These are phyloP conservation scores for Drosophila incognita DNA, from an alignment of 2,888 invertebrate genomes.

Conservation along the genomic window DNA sequence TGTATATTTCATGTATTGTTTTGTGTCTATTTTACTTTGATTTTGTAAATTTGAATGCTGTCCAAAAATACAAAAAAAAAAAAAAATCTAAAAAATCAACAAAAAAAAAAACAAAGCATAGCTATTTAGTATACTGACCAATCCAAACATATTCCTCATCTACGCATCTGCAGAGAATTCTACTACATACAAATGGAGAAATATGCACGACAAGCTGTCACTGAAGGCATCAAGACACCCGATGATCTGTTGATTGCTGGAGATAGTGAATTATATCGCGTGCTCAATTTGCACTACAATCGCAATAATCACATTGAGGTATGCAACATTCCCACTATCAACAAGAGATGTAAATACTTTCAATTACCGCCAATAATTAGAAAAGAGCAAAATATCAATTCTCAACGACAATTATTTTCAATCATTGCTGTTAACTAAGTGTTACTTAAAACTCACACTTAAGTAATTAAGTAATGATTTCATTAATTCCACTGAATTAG, in stretches of 20 bases:
- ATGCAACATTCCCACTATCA: constrained; percentile 60
- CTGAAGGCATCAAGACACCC: constrained; percentile 96
- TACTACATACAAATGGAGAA: constrained; percentile 99
- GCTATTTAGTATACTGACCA: constrained; percentile 69
- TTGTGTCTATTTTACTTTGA: constrained; percentile 39
- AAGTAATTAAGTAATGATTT: not conserved
- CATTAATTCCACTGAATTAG: constrained; percentile 4
- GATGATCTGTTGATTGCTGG: constrained; percentile 97
- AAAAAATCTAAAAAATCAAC: constrained; percentile 1
- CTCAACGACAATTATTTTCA: constrained; percentile 14
- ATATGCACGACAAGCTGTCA: constrained; percentile 98
- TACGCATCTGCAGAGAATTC: constrained; percentile 94
- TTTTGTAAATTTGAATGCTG: constrained; percentile 79
- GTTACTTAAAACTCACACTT: not conserved
- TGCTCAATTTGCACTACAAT: constrained; percentile 99
- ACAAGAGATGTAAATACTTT: constrained; percentile 50
- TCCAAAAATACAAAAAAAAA: constrained; percentile 30
- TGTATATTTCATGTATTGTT: constrained; percentile 23
- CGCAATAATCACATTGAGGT: constrained; percentile 90
- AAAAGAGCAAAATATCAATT: not conserved
- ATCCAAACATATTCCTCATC: constrained; percentile 77
- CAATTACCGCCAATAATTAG: constrained; percentile 2
- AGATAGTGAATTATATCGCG: constrained; percentile 98
- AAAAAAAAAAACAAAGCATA: constrained; percentile 43
- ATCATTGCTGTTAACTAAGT: not conserved